A percentile compares a stretch with the other conserved stretches of the same genome.
These are phyloP conservation scores for Meganola albula DNA, from an alignment of 2,888 invertebrate genomes.

Conservation along the genomic window DNA sequence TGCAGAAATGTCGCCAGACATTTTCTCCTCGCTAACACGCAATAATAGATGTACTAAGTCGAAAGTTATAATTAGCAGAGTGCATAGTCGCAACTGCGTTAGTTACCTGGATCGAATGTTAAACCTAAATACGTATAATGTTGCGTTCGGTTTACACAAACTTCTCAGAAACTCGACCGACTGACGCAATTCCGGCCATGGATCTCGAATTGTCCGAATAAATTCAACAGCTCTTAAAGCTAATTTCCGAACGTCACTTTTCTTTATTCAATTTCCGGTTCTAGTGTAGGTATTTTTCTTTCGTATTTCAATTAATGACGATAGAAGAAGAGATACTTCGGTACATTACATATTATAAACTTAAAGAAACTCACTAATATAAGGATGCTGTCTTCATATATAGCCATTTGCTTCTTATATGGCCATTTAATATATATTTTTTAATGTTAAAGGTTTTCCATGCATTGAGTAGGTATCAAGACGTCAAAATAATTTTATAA, in stretches of 20 bases:
- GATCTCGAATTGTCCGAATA: slow-evolving; percentile 53
- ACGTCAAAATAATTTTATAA: no score
- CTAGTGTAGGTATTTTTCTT: slow-evolving; percentile 39
- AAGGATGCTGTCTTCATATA: no score
- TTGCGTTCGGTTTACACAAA: slow-evolving; percentile 60
- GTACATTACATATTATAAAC: no score
- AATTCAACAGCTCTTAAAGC: slow-evolving; percentile 67
- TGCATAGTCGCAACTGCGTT: slow-evolving; percentile 23
- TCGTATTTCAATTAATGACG: slow-evolving; percentile 36
- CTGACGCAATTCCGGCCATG: slow-evolving; percentile 75
- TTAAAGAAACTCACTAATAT: no score
- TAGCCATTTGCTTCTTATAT: no score
- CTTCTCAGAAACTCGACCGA: slow-evolving; percentile 61
- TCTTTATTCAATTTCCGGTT: slow-evolving; percentile 77
- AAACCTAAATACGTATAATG: slow-evolving; percentile 53
- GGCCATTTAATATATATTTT: no score
- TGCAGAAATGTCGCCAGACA: slow-evolving; percentile 11
- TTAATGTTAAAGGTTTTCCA: no score
- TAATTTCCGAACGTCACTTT: slow-evolving; percentile 77
- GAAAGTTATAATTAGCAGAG: slow-evolving; percentile 32
- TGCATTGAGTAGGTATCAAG: no score
- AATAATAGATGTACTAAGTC: slow-evolving; percentile 17
- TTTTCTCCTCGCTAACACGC: slow-evolving; percentile 11
- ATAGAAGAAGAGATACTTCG: no score
- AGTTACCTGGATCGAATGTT: slow-evolving; percentile 36